Base-by-base conservation (phyloP, 2,113 vertebrate species). In the Macrotis lagotis region DNA sequence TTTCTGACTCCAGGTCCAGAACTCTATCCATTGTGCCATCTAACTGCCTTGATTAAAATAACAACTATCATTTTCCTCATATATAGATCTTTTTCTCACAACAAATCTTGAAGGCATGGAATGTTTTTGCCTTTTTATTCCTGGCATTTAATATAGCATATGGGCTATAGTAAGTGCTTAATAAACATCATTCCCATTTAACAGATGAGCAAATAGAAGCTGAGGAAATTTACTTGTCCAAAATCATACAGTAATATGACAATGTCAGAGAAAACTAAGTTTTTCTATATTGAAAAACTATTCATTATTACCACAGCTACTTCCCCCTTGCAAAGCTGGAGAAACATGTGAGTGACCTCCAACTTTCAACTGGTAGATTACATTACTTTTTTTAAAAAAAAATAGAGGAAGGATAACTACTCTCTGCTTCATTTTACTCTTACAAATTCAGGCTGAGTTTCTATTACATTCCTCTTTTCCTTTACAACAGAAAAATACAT, bases 391-490 rank as follows among this genome's bases (percentile, higher is more conserved):
- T n/a, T n/a, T 31, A 11, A 26, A 14, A 51, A 51, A 83, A 55
- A 44, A 44, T 24, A 6, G 66, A 44, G 19, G 16, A 44, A 44
- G 12, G n/a, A n/a, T 74, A 74, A 74, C 1, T 83, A 83, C 66
- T 83, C 66, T 74, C n/a, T 24, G n/a, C n/a, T 8, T 83, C 44
- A 19, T 44, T 83, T 83, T 44, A 83, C n/a, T 44, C 66, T 83
- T 44, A 83, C 24, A 83, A 83, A 83, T 83, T 83, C 66, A 44
- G 10, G 52, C 55, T 91, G 74, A 95, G 28, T 92, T 93, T 51
- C 83, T 95, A 44, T 24, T 96, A 90, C 10, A 94, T 49, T 94
- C 48, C 91, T 11, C 83, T 25, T 59, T 94, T 24, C 91, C 51
- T 95, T 89, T 92, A 91, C 92, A 91, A 28, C 51, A 88, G 48